Evolutionary conservation across 2,113 vertebrate species (phyloP).

Genomic region (Lophura nycthemera): DNA sequence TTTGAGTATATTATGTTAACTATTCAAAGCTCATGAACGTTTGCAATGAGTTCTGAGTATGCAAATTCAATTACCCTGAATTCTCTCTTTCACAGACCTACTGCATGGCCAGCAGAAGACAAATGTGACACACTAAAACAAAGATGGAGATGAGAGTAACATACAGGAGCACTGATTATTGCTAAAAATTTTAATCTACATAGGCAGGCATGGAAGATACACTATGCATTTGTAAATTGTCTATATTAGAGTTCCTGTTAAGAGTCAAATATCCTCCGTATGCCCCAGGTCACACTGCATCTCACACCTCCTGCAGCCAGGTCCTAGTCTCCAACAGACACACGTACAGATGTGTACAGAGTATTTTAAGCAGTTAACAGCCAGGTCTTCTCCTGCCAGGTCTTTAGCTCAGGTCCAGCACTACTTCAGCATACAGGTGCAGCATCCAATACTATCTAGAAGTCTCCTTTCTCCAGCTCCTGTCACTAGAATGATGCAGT

Average conservation of each 20-base stretch:
- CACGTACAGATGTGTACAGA: background rate
- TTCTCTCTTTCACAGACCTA: conserved; percentile 29
- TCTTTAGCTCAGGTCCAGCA: background rate
- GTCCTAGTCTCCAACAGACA: background rate
- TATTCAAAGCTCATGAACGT: conserved; percentile 40
- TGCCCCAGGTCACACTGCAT: background rate
- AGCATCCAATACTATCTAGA: background rate
- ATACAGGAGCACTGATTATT: background rate
- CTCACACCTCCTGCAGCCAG: background rate
- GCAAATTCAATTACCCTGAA: conserved; percentile 47
- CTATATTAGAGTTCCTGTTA: background rate
- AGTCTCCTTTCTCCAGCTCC: too few relatives aligned
- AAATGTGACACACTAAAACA: background rate
- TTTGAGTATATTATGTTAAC: conserved; percentile 10
- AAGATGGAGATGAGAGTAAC: conserved; percentile 29
- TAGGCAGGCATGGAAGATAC: background rate
- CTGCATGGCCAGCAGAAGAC: conserved; percentile 36
- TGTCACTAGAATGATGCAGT: background rate
- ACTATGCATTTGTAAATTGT: background rate
- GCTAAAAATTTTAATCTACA: conserved; percentile 10
- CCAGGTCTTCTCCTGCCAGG: background rate
- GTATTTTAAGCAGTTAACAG: background rate
- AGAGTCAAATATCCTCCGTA: background rate
- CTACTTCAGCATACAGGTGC: background rate
- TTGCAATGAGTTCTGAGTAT: conserved; percentile 36